phyloP scores from a whole-genome alignment of 2,797 vertebrate genomes.

The Chloroceryle amazona region DNA sequence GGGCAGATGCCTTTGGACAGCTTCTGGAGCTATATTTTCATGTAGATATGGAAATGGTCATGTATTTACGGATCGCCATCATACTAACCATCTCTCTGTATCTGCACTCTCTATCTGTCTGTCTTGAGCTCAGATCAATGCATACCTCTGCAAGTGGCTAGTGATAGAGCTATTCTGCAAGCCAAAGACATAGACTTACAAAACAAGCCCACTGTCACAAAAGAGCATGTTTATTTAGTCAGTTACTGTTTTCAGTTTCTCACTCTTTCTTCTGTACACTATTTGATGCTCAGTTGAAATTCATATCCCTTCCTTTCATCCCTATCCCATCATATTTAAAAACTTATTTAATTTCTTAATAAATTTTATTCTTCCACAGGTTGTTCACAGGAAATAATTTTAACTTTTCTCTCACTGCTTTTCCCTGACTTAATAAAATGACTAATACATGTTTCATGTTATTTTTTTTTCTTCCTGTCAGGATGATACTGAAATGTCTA shows the following conservation, averaged over 20 bases:
- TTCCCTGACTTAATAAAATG: not conserved
- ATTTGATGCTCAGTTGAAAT: not conserved
- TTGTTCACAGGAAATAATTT: not conserved
- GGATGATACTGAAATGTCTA: not conserved
- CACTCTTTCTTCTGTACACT: not conserved
- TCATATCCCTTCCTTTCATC: not conserved
- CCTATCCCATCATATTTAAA: not conserved
- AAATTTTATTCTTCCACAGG: not conserved
- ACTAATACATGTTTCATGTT: not conserved
- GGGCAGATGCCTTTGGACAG: not conserved
- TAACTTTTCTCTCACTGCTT: not conserved
- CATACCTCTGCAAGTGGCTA: accelerated
- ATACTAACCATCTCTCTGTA: no score
- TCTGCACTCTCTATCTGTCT: not conserved
- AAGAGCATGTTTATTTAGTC: not conserved
- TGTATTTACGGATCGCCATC: not conserved
- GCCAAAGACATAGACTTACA: not conserved
- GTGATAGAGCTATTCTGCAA: not conserved
- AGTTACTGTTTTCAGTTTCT: not conserved
- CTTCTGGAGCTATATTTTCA: not conserved
- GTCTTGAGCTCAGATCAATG: no score
- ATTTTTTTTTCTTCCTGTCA: not conserved
- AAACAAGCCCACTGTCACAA: not conserved
- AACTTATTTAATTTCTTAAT: not conserved
- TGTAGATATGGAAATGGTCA: not conserved